Conservation (phyloP, 1,140 invertebrate genomes). For the Monomorium pharaonis region DNA sequence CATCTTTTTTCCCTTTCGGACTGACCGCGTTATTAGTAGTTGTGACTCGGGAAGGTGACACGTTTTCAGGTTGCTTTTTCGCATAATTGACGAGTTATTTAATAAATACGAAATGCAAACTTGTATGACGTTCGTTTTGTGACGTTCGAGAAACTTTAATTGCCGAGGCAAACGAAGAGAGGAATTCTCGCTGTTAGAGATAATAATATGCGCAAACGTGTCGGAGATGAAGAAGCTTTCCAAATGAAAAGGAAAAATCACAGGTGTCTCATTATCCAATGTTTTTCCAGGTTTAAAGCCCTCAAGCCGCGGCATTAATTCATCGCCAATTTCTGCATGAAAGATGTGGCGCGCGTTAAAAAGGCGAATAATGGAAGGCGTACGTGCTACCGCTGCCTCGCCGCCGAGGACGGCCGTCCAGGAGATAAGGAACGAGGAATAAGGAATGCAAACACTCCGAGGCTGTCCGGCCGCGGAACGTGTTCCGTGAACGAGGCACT, state of each 20-base stretch:
- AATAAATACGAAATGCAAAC: not conserved
- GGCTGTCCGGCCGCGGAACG: constrained; percentile 39
- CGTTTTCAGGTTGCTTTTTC: not conserved
- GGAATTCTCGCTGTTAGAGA: not conserved
- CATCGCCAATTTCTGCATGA: not conserved
- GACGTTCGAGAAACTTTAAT: not conserved
- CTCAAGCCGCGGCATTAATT: not conserved
- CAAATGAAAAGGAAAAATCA: not conserved
- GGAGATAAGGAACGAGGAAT: constrained; percentile 20
- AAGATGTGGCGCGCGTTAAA: not conserved
- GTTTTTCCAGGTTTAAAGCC: not conserved
- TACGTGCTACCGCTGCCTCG: not conserved
- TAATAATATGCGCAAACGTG: no score
- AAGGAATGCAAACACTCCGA: constrained; percentile 40
- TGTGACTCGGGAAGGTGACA: not conserved
- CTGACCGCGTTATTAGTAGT: constrained; percentile 30
- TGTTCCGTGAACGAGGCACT: constrained; percentile 60
- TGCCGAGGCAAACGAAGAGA: not conserved
- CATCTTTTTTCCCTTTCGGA: not conserved
- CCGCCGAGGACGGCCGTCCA: not conserved
- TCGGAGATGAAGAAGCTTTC: no score
- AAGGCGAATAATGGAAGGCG: constrained; percentile 5
- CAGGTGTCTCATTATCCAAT: not conserved
- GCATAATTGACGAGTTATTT: not conserved
- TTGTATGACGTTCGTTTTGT: no score